Evolutionary conservation across 1,140 invertebrate genomes (phyloP).

Genomic region (Linepithema humile): DNA sequence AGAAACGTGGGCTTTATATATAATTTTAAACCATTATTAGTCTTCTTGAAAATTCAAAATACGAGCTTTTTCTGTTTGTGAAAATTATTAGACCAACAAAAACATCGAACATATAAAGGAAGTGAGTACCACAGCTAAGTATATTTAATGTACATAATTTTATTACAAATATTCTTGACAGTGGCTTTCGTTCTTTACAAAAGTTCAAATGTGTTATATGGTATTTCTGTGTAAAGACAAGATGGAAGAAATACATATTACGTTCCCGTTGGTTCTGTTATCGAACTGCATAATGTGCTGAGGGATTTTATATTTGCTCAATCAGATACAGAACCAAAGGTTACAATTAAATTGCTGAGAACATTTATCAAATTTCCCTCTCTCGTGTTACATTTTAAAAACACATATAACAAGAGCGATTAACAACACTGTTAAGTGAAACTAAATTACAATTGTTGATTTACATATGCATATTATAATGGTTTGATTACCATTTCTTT

Average conservation of each 20-base stretch:
- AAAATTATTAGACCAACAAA: conserved; percentile 1
- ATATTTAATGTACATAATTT: conserved; percentile 33
- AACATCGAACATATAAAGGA: not conserved
- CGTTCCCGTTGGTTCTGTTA: not conserved
- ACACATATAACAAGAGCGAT: not conserved
- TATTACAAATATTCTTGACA: conserved; percentile 31
- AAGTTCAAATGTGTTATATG: conserved; percentile 1
- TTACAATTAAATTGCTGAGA: not conserved
- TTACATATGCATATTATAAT: not conserved
- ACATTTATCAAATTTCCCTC: conserved; percentile 5
- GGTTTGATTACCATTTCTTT: not conserved
- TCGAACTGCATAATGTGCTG: not conserved
- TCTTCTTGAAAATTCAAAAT: not conserved
- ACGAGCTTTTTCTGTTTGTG: not conserved
- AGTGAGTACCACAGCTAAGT: conserved; percentile 38
- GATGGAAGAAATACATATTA: conserved; percentile 29
- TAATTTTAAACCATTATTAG: not conserved
- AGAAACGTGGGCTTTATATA: not conserved
- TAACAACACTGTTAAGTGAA: not conserved
- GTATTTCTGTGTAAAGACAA: not conserved
- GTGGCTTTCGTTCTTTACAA: conserved; percentile 30
- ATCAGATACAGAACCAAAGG: not conserved
- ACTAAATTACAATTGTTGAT: conserved; percentile 1
- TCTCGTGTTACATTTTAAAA: conserved; percentile 9
- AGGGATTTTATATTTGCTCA: not conserved